Conservation (phyloP, 2,888 invertebrate genomes). For the Drosophila multiciliata region DNA sequence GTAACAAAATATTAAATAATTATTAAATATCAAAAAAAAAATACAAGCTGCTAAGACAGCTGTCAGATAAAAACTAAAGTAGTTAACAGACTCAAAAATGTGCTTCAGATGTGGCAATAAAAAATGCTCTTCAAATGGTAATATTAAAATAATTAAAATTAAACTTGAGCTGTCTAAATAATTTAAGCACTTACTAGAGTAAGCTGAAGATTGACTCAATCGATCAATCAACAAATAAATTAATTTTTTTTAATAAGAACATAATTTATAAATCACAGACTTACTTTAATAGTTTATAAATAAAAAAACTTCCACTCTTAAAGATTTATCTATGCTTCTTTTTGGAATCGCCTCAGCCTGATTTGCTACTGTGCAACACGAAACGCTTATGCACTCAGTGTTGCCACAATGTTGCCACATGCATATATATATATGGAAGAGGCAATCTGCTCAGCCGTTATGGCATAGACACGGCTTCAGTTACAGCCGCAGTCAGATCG, state of each 20-base stretch:
- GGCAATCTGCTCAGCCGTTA: constrained; percentile 8
- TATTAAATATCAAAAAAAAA: background rate
- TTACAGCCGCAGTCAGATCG: constrained; percentile 34
- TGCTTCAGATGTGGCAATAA: background rate
- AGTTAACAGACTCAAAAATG: background rate
- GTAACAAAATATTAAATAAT: background rate
- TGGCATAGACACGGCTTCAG: constrained; percentile 14
- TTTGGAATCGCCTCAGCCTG: background rate
- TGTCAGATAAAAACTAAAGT: background rate
- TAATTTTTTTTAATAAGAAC: background rate
- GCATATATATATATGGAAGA: constrained; percentile 3
- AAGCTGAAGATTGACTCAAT: constrained; percentile 16
- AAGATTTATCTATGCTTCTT: background rate
- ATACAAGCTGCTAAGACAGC: background rate
- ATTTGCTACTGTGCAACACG: background rate
- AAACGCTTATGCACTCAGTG: background rate
- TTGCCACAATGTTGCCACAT: constrained; percentile 40
- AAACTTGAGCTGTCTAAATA: background rate
- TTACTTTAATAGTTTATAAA: background rate
- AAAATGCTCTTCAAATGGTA: background rate
- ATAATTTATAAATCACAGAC: background rate
- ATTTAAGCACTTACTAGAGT: background rate
- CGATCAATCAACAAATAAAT: constrained; percentile 43
- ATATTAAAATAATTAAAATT: background rate
- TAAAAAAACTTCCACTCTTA: background rate